A percentile compares a stretch with the other conserved stretches of the same genome.
phyloP scores from a whole-genome alignment of 2,113 vertebrate species.

The Callaeas wilsoni region DNA sequence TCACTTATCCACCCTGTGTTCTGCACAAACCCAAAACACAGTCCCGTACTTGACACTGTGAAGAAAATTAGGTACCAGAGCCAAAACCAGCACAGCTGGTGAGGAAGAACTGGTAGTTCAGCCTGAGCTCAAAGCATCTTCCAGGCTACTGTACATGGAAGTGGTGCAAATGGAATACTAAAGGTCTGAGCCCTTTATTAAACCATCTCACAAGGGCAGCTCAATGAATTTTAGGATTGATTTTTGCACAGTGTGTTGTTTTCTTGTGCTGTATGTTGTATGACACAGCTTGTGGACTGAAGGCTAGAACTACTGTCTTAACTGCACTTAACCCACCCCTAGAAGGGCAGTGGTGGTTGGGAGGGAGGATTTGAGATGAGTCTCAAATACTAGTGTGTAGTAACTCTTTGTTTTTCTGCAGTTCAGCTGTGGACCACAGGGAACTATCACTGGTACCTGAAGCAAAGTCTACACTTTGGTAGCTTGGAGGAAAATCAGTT shows the following conservation, averaged over 20 bases:
- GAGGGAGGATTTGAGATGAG: background rate
- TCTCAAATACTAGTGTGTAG: background rate
- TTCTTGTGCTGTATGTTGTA: background rate
- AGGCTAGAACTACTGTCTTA: background rate
- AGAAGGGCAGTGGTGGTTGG: background rate
- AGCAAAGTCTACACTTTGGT: conserved; percentile 88
- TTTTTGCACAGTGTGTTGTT: background rate
- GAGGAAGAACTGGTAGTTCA: background rate
- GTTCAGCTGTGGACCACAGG: conserved; percentile 93
- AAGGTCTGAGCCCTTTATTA: background rate
- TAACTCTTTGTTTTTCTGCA: conserved; percentile 44
- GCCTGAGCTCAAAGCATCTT: background rate
- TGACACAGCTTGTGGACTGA: background rate
- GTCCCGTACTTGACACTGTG: background rate
- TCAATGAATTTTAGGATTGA: background rate
- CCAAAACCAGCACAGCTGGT: background rate
- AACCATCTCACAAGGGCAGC: background rate
- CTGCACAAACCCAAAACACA: background rate
- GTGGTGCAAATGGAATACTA: background rate
- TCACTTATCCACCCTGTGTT: background rate
- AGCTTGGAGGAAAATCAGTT: conserved; percentile 65
- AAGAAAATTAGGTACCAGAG: background rate
- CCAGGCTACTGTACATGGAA: background rate
- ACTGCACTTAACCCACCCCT: background rate
- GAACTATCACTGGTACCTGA: conserved; percentile 98